Evolutionary conservation across 1,140 invertebrate species (phyloP), one percentile per base, ranked within the genome.

Genomic region (Scaptomyza hsui): DNA sequence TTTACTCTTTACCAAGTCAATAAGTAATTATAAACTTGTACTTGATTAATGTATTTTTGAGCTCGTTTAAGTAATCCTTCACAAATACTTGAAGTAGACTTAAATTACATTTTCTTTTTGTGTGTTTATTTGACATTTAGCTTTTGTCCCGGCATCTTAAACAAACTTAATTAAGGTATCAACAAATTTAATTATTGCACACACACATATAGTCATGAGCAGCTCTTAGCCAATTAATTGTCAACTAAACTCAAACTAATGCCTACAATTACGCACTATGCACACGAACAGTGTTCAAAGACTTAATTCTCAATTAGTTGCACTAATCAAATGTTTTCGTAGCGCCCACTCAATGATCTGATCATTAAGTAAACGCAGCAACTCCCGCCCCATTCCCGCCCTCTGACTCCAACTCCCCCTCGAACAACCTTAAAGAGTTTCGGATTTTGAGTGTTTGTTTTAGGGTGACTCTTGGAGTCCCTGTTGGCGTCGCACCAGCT

Each of bases 251-350:
- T 37, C 1, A 37, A 37, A 24, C 4, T 35, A 42, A 29, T 48
- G 26, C 35, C 52, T 74, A 65, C 19, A 18, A 47, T 53, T 72
- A 85, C 61, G 13, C 10, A 64, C 81, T 85, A 86, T 63, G 77
- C 69, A 85, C 81, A 86, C 81, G 68, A 75, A 80, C 52, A 72
- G 78, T 78, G 82, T 88, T 70, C 65, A 47, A 88, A 88, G 82
- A 88, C 82, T 88, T 88, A 75, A 70, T 68, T 88, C 82, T 88
- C 82, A 74, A 69, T 88, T 75, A 78, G 78, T 67, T 72, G 44
- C 47, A 68, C 74, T 81, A 85, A 85, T 74, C 76, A 85, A 65
- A 73, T 63, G 55, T 62, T 29, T 9, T 7, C 9, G 4, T 59
- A 9, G 47, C 62, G 24, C 70, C 70, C 53, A 24, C 65, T 44